Evolutionary conservation across 2,113 vertebrate species (phyloP), one percentile per base, ranked within the genome.

Genomic region (Sinocyclocheilus anshuiensis): DNA sequence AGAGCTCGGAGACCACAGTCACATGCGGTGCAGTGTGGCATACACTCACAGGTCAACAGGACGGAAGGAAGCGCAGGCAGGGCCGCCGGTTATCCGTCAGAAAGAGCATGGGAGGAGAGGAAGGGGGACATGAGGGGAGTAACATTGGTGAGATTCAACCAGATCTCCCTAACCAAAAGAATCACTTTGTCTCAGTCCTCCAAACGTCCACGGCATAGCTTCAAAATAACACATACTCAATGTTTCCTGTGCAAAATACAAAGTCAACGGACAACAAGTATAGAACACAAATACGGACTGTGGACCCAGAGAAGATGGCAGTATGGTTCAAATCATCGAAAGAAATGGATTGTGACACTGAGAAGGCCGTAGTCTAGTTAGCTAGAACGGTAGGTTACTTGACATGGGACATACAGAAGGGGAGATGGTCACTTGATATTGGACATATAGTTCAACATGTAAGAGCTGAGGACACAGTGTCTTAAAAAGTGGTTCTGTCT

Each of bases 1-100:
- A 72, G 50, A 48, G 81, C 81, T 50, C 48, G 20, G 82, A 78
- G 45, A 74, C 63, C 61, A 86, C 45, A 42, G 24, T 29, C 59
- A 86, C 20, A 48, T 83, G 74, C 79, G 75, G 42, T 42, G 71
- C 26, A 50, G 39, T 59, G 78, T 53, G 9, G 53, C 71, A 82
- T 33, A 86, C 91, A 94, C 93, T 93, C 92, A 94, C 93, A 84
- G 88, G 87, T 91, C 4, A 86, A 72, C 65, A 87, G 59, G 72
- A 59, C 36, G 18, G 26, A n/a, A 57, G 85, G 48, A 75, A 74
- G 85, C 9, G 83, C 20, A 89, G 71, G 42, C 26, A 48, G 48
- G 36, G 76, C 80, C 80, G 48, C 42, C 63, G 39, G 36, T 50
- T 75, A 50, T 87, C 84, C 83, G 42, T 86, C 81, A 84, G 76